These are phyloP conservation scores for Narcine bancroftii DNA, from an alignment of 2,113 vertebrate genomes.

Conservation along the genomic window DNA sequence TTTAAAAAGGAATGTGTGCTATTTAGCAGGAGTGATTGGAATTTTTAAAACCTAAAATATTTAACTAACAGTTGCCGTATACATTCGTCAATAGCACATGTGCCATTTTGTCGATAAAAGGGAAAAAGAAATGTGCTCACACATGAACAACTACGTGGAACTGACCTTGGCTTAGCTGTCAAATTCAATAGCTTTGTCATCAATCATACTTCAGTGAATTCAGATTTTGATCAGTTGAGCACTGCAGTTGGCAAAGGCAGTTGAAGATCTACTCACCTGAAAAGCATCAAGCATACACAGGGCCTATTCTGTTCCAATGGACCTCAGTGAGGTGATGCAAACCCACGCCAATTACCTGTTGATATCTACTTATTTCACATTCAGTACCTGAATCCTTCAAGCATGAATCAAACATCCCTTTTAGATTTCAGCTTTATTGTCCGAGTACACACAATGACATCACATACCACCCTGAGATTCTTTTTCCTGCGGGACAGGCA, in stretches of 20 bases:
- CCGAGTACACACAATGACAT: too few species aligned
- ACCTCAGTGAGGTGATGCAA: not conserved
- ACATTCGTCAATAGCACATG: not conserved
- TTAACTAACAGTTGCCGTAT: not conserved
- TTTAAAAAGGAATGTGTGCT: slow-evolving; percentile 3
- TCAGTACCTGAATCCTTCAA: not conserved
- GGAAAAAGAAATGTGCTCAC: not conserved
- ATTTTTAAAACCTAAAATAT: not conserved
- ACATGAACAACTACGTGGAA: not conserved
- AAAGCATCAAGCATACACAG: not conserved
- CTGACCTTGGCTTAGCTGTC: not conserved
- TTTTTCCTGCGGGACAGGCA: too few species aligned
- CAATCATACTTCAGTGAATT: not conserved
- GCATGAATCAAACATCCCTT: too few species aligned
- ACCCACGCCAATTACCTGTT: too few species aligned
- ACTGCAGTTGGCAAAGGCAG: too few species aligned
- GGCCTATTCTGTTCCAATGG: too few species aligned
- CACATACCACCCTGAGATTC: too few species aligned
- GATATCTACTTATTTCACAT: not conserved
- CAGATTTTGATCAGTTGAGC: not conserved
- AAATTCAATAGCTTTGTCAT: not conserved
- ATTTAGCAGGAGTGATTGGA: not conserved
- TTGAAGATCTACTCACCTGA: too few species aligned
- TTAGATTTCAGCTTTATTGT: too few species aligned
- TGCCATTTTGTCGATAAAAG: not conserved